Conservation (phyloP, 2,797 vertebrate genomes). For the Malacoctenus gilli region DNA sequence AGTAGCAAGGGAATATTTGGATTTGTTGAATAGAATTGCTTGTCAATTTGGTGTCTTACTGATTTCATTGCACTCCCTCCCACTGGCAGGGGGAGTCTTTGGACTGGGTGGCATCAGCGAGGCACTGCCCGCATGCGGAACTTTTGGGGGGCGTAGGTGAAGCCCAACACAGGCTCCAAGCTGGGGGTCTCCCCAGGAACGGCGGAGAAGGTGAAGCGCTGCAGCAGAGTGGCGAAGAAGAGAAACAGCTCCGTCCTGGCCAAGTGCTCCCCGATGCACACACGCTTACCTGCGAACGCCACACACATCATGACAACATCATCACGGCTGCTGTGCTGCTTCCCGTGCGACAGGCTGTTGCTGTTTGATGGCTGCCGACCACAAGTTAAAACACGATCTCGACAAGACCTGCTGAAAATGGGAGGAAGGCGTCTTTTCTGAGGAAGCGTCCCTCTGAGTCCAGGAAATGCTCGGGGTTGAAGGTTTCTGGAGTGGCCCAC, state of each 20-base stretch:
- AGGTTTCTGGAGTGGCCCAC: slow-evolving; percentile 83
- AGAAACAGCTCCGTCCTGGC: slow-evolving; percentile 81
- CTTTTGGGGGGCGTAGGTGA: slow-evolving; percentile 74
- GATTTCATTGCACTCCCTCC: too few relatives aligned
- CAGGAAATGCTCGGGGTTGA: slow-evolving; percentile 88
- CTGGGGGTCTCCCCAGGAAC: slow-evolving; percentile 65
- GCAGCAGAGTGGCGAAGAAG: slow-evolving; percentile 76
- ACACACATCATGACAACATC: not conserved
- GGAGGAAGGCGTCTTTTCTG: slow-evolving; percentile 82
- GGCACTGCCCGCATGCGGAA: slow-evolving; percentile 74
- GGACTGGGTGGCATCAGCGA: slow-evolving; percentile 59
- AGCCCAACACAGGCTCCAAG: slow-evolving; percentile 67
- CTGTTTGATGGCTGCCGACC: not conserved
- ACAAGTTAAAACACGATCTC: too few relatives aligned
- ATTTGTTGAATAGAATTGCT: too few relatives aligned
- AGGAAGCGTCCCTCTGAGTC: slow-evolving; percentile 82
- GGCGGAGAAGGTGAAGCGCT: slow-evolving; percentile 82
- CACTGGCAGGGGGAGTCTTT: too few relatives aligned
- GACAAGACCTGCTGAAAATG: slow-evolving; percentile 81
- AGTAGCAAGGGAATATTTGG: too few relatives aligned
- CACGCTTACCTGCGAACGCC: slow-evolving; percentile 85
- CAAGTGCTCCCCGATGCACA: slow-evolving; percentile 82
- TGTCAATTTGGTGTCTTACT: too few relatives aligned
- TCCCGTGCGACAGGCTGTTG: not conserved
- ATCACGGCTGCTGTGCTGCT: slow-evolving; percentile 71